Evolutionary conservation across 2,888 invertebrate genomes (phyloP), one percentile per base, ranked within the genome.

Genomic region (Mamestra brassicae): DNA sequence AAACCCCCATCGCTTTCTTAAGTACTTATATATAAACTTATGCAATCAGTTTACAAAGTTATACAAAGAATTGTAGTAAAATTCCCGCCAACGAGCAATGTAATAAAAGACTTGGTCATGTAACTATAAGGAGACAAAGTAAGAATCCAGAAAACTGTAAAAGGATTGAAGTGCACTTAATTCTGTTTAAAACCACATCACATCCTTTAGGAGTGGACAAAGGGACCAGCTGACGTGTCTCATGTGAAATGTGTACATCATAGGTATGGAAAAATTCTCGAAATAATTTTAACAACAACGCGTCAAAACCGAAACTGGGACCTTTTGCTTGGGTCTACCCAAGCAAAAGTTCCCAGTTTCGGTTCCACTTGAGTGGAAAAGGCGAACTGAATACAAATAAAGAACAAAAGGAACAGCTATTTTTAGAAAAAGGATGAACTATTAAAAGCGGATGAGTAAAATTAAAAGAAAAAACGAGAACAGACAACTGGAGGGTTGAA

Each of bases 371-470:
- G 38, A 81, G 70, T 68, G 71, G 47, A 73, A 80, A 79, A 74
- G 60, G 72, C 55, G 47, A 76, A 65, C 57, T 54, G 82, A 80
- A 84, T 84, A 80, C 80, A 80, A 84, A 78, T 80, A 85, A 26
- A 66, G 68, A 74, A 63, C 67, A 71, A 70, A 70, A 65, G 47
- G 11, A 60, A 66, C 34, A 26, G 65, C 62, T 67, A 77, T 79
- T 81, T 81, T 78, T 60, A 10, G 72, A 62, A 67, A 72, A 69
- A 69, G 64, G 68, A 71, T 65, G 15, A 57, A n/a, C 13, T 65
- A 68, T 61, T 55, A 47, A 74, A 60, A 58, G 57, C 36, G 68
- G 26, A 26, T 34, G 26, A 67, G 61, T 64, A 34, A 72, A 74
- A 70, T 70, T 83, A 64, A 84, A 80, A 76, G 58, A 76, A 73